Evolutionary conservation across 2,113 vertebrate genomes (phyloP), one percentile per base, ranked within the genome.

Genomic region (zebrafish (Danio rerio)): DNA sequence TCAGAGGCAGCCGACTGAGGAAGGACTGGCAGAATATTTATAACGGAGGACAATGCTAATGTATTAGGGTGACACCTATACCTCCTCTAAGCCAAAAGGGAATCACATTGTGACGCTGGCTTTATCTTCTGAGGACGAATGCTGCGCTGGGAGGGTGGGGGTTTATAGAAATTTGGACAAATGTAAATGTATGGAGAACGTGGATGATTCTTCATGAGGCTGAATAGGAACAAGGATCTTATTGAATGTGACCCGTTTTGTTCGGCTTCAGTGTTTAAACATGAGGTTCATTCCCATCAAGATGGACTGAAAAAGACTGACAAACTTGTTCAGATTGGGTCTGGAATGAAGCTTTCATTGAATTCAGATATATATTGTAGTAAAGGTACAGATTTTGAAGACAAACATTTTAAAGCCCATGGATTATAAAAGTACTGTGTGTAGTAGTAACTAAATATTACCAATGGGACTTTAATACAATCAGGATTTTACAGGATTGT

Each of bases 41-140:
- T 94, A 91, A 92, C 84, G 47, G 87, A 88, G 89, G 88, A 94
- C 93, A 94, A 94, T 90, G 89, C 90, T 89, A 92, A 94, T 90
- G 89, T 92, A 94, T 93, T 93, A 94, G 90, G 91, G 89, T 92
- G 93, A 93, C 91, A 95, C 90, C 90, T 89, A 93, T 89, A 94
- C 92, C 91, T 92, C 90, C 92, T 81, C 42, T 86, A 87, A 79
- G 82, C 74, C 87, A 86, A 93, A 31, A 93, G 91, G 88, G 90
- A 89, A 86, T 87, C 89, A 79, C 62, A 69, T 82, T 84, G 88
- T 89, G 81, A 88, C 79, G 87, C 83, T 9, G 81, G 87, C 90
- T 90, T 81, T 84, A 78, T 84, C 80, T 86, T 87, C 85, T 79
- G 81, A 86, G 69, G 43, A 80, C 87, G 90, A 92, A 91, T 89